These are phyloP conservation scores for Pogonocichla stellata DNA, from an alignment of 2,113 vertebrate genomes.

Conservation along the genomic window DNA sequence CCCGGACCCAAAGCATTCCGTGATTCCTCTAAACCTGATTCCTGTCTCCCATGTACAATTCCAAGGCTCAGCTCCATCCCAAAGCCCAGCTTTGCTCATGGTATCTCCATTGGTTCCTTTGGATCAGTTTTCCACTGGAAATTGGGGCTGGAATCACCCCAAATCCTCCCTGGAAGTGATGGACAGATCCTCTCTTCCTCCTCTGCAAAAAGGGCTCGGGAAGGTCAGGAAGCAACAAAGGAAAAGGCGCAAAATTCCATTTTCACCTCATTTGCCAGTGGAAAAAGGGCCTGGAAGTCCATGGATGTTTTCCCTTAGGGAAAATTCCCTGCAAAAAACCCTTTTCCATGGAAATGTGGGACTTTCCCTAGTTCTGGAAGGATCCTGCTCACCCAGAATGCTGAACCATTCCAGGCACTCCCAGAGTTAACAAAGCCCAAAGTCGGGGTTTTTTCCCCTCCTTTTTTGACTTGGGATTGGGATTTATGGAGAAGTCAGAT, in stretches of 20 bases:
- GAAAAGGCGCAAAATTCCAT: neutral
- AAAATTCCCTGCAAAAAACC: neutral
- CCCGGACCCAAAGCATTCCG: accelerated
- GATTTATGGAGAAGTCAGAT: neutral
- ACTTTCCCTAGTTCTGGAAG: too few species aligned
- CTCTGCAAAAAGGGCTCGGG: neutral
- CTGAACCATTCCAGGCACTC: neutral
- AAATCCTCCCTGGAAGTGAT: neutral
- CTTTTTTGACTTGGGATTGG: neutral
- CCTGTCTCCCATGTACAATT: neutral
- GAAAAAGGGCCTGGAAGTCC: neutral
- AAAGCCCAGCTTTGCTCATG: neutral
- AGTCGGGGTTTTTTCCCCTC: neutral
- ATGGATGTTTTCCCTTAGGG: neutral
- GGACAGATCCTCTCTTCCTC: neutral
- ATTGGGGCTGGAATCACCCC: neutral
- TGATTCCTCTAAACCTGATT: neutral
- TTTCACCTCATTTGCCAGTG: neutral
- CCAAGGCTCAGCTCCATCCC: neutral
- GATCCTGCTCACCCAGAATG: too few species aligned
- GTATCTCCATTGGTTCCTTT: neutral
- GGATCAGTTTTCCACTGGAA: neutral
- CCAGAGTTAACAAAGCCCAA: neutral
- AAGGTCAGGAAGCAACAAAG: neutral
- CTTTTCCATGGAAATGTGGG: neutral